phyloP scores from a whole-genome alignment of 2,113 vertebrate species.

The Tricholaema leucomelas region DNA sequence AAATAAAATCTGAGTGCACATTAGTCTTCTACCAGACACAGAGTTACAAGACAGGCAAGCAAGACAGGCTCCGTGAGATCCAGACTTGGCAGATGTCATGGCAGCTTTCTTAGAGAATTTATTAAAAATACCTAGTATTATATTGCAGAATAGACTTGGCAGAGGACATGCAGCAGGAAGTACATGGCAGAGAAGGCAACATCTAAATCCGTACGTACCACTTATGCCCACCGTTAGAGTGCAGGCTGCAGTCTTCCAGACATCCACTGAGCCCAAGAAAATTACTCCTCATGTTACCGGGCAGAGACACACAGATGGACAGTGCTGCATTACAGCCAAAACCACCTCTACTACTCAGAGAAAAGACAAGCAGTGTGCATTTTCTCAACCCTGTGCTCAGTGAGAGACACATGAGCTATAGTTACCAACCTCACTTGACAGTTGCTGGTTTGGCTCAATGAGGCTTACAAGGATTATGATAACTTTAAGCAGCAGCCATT shows the following conservation, averaged over 20 bases:
- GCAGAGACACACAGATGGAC: neutral
- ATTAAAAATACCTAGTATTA: neutral
- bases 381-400: neutral
- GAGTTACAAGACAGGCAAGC: neutral
- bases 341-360: neutral
- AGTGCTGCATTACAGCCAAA: neutral
- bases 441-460: constrained; percentile 60
- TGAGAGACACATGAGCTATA: constrained; percentile 32
- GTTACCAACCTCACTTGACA: constrained; percentile 54
- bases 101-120: neutral
- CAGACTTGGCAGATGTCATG: neutral
- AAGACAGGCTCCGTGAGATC: neutral
- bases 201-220: neutral
- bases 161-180: neutral
- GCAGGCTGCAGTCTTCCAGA: neutral
- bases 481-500: constrained; percentile 34
- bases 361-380: neutral
- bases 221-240: neutral
- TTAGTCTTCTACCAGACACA: neutral
- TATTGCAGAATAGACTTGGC: neutral
- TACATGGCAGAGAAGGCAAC: neutral
- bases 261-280: neutral
- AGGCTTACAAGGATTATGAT: constrained; percentile 52
- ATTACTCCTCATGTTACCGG: neutral
- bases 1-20: constrained; percentile 21